Evolutionary conservation across 2,113 vertebrate species (phyloP).

Genomic region (Enhydra lutris): DNA sequence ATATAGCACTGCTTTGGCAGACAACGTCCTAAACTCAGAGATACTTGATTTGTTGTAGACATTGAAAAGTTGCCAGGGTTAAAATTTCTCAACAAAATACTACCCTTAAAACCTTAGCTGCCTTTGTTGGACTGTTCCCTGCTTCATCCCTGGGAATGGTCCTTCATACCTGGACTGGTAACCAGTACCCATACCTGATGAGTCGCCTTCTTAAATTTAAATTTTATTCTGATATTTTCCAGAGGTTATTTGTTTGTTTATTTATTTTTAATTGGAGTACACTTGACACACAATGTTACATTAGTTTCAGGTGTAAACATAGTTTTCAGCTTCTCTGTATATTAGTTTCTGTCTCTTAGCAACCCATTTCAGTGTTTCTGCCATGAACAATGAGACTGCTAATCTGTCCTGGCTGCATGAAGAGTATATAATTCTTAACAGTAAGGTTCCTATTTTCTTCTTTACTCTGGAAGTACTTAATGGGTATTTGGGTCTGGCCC

Average conservation of each 20-base stretch:
- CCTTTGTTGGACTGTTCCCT: neutral
- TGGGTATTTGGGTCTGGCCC: neutral
- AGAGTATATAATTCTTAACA: neutral
- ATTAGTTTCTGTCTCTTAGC: constrained; percentile 3
- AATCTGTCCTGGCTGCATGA: constrained; percentile 6
- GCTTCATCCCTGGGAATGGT: neutral
- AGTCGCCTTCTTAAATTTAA: neutral
- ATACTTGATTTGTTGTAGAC: neutral
- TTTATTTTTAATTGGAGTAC: neutral
- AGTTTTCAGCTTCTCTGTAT: neutral
- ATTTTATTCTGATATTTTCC: constrained; percentile 33
- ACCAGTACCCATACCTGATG: neutral
- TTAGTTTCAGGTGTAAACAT: neutral
- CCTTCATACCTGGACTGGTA: neutral
- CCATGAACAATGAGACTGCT: neutral
- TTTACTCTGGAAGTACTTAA: neutral
- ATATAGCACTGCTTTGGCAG: neutral
- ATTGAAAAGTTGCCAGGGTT: neutral
- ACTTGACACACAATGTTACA: neutral
- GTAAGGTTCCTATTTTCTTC: neutral
- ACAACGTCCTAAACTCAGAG: neutral
- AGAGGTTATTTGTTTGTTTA: neutral
- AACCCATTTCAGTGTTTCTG: constrained; percentile 20
- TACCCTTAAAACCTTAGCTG: neutral
- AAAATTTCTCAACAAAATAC: neutral